Evolutionary conservation across 1,140 invertebrate genomes (phyloP).

Genomic region (Rhagoletis zephyria): DNA sequence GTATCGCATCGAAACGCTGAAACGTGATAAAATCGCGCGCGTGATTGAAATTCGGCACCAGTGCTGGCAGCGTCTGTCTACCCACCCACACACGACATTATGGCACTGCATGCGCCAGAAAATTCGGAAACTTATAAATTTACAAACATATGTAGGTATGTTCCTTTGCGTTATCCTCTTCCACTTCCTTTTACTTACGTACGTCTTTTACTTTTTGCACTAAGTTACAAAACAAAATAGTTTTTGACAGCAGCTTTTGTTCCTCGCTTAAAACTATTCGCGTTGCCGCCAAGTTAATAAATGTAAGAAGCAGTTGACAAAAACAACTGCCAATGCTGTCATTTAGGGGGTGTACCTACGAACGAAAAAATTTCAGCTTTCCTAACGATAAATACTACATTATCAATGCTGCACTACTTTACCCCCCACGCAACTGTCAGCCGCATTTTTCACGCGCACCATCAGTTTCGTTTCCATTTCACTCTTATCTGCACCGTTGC

Average conservation of each 20-base stretch:
- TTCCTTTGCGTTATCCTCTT: not conserved
- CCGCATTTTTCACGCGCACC: not conserved
- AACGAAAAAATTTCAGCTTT: not conserved
- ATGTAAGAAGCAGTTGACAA: not conserved
- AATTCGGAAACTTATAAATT: not conserved
- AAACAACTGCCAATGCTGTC: not conserved
- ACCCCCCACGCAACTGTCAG: not conserved
- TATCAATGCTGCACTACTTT: not conserved
- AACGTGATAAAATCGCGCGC: constrained; percentile 40
- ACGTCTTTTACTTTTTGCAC: not conserved
- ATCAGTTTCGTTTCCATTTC: not conserved
- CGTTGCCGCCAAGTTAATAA: constrained; percentile 29
- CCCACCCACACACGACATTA: not conserved
- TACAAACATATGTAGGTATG: not conserved
- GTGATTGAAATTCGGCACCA: constrained; percentile 33
- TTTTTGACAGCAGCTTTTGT: constrained; percentile 7
- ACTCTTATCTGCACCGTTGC: not conserved
- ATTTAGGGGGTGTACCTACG: no score
- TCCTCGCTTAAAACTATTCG: constrained; percentile 8
- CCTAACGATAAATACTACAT: not conserved
- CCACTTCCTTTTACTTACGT: not conserved
- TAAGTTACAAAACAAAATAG: not conserved
- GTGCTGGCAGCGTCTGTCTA: not conserved
- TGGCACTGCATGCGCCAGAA: not conserved
- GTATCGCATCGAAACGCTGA: not conserved